These are phyloP conservation scores for Etia nguti DNA, from an alignment of 2,113 vertebrate species.

Conservation along the genomic window DNA sequence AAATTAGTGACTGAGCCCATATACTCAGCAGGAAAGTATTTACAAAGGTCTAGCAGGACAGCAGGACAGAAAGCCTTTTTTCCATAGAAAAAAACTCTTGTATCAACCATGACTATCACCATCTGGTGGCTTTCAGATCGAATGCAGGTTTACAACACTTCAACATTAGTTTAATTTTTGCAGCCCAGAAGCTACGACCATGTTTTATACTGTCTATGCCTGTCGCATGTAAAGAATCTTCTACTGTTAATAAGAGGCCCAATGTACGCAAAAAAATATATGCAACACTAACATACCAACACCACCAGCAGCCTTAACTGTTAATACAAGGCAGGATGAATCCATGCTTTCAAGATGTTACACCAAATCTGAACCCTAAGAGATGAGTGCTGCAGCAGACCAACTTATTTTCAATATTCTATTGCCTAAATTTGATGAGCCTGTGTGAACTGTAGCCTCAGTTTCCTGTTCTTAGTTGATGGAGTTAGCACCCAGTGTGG, in stretches of 20 bases:
- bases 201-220: neutral
- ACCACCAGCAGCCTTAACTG: neutral
- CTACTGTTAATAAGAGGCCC: neutral
- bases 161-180: neutral
- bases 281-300: neutral
- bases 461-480: neutral
- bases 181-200: neutral
- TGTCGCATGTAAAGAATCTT: fast-evolving
- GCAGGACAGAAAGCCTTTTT: neutral
- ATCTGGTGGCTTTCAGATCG: neutral
- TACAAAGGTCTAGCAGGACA: neutral
- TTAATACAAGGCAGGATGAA: neutral
- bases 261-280: neutral
- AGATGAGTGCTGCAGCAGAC: neutral
- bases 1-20: neutral
- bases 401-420: neutral
- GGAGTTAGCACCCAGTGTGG: neutral
- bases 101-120: neutral
- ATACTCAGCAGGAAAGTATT: neutral
- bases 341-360: neutral
- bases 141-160: neutral
- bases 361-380: neutral
- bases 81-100: neutral
- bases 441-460: neutral
- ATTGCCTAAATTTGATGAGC: neutral